Evolutionary conservation across 2,888 invertebrate species (phyloP), one percentile per base, ranked within the genome.

Genomic region (Parnassius orleans): DNA sequence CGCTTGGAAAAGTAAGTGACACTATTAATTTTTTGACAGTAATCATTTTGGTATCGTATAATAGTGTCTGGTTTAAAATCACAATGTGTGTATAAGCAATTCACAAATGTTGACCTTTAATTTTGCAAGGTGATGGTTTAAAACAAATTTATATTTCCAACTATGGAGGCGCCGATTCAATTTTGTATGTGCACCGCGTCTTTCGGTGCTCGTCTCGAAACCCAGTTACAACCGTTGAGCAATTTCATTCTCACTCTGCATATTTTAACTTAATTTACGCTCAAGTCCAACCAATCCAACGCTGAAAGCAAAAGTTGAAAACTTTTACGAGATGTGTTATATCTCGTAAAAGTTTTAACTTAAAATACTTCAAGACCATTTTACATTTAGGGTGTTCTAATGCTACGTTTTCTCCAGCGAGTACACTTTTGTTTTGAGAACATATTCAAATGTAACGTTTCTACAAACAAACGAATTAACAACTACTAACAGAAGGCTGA

Each of bases 1-100:
- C 92, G 91, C 66, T 86, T 95, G 7, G 93, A 94, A 76, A 90
- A 84, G 94, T 93, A 83, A 92, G 92, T 86, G 41, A 52, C 54
- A 50, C 24, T 14, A 5, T 47, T 48, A n/a, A 14, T 48, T n/a
- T 46, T 46, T 46, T 46, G 0, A 33, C 7, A 3, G 33, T 33
- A 33, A 33, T 33, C 1, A 33, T 33, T 33, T 33, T 33, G 7
- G 33, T 3, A 19, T 19, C 19, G 19, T 19, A 19, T 19, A 19
- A 19, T 19, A 19, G 19, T 19, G 19, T 19, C 19, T 1, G 19
- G 19, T 2, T 19, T 33, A 33, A 33, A 33, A 33, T 33, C 33
- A 33, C 33, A 33, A 33, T 33, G 33, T 33, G 33, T 33, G 33
- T 33, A 33, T 33, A 33, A 33, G 5, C 33, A 33, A 33, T 33